These are phyloP conservation scores for Sphenodon punctatus DNA, from an alignment of 2,797 vertebrate species.

Conservation along the genomic window DNA sequence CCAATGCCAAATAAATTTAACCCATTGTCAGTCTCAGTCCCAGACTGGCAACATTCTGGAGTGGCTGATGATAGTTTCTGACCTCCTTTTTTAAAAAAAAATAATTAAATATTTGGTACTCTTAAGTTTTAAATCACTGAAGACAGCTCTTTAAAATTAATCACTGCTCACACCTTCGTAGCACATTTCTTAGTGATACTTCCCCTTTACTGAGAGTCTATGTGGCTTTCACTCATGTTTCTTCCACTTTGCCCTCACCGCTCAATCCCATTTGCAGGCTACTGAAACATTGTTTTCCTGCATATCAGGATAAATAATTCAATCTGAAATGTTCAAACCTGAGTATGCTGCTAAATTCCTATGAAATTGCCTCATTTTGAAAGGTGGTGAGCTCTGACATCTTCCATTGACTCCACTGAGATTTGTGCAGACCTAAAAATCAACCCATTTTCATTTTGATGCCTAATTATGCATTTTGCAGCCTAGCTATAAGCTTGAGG, in stretches of 20 bases:
- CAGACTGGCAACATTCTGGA: neutral
- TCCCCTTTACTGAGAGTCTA: fast-evolving
- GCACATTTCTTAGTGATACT: neutral
- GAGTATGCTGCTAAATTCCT: neutral
- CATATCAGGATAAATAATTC: neutral
- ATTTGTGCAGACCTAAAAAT: neutral
- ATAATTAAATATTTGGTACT: no score
- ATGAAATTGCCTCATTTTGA: neutral
- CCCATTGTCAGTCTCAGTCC: neutral
- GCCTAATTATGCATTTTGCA: neutral
- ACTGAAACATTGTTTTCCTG: fast-evolving
- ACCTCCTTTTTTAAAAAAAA: no score
- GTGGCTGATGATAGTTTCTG: neutral
- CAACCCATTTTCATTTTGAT: neutral
- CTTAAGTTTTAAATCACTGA: neutral
- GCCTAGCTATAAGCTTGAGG: neutral
- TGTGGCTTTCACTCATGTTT: neutral
- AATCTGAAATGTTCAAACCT: fast-evolving
- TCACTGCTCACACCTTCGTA: neutral
- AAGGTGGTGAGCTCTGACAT: neutral
- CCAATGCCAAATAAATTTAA: neutral
- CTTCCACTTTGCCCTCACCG: neutral
- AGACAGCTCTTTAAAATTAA: neutral
- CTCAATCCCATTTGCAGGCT: neutral
- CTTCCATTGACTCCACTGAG: neutral